phyloP scores from a whole-genome alignment of 2,888 invertebrate genomes.

The Harpagoxenus sublaevis region DNA sequence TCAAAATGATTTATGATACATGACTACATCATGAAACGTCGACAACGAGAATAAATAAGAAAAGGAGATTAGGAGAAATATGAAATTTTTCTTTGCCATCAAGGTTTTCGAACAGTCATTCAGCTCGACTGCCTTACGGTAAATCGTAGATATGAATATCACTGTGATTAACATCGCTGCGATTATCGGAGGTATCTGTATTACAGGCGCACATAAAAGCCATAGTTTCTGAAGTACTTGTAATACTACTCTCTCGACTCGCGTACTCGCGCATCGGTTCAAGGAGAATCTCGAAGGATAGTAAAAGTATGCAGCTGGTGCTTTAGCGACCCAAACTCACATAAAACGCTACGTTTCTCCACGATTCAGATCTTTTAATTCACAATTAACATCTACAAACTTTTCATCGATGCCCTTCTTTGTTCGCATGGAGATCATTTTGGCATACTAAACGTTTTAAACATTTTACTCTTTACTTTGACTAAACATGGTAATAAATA shows the following conservation, averaged over 20 bases:
- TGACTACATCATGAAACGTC: neutral
- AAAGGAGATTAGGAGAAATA: neutral
- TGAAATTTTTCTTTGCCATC: constrained; percentile 5
- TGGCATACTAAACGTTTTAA: neutral
- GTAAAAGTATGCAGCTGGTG: constrained; percentile 25
- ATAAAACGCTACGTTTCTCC: neutral
- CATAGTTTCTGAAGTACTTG: constrained; percentile 20
- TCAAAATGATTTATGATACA: constrained; percentile 39
- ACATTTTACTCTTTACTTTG: neutral
- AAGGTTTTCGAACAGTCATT: constrained; percentile 15
- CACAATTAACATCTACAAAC: neutral
- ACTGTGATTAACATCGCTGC: constrained; percentile 46
- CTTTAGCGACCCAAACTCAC: neutral
- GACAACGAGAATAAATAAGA: neutral
- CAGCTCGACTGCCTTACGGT: constrained; percentile 17
- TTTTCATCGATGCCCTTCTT: neutral
- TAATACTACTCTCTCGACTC: constrained; percentile 19
- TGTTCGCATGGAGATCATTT: neutral
- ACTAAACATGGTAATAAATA: neutral
- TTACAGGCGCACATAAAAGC: constrained; percentile 38
- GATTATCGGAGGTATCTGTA: constrained; percentile 59
- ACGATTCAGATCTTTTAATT: neutral
- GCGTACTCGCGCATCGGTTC: constrained; percentile 65
- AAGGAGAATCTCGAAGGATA: constrained; percentile 65
- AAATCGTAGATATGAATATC: constrained; percentile 59